Evolutionary conservation across 2,113 vertebrate species (phyloP), one percentile per base, ranked within the genome.

Genomic region (Pipra filicauda): DNA sequence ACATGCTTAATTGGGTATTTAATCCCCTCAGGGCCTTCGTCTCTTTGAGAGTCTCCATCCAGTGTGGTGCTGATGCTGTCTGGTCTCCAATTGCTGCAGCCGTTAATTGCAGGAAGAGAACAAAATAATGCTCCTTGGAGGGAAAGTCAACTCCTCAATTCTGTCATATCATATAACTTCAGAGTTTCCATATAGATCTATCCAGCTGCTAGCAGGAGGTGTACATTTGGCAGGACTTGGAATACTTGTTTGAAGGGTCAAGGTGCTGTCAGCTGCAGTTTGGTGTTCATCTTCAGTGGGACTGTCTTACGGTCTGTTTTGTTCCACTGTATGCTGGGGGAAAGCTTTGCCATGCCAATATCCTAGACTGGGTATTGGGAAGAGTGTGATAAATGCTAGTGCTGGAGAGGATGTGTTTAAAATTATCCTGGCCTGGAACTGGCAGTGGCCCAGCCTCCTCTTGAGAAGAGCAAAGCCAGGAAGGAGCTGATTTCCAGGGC

Each of bases 401-500:
- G 30, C 30, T 72, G 78, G 67, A 79, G 35, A 91, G 66, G 77
- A 70, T 54, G 70, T 89, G 62, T 82, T 94, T 89, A 85, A 94
- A 94, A 88, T 97, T 82, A 76, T 82, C 77, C 75, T 76, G 91
- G 33, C 27, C 30, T 79, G 78, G 82, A 81, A 48, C 81, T 96
- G 96, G 89, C 89, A 82, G 67, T 12, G 2, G 15, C 74, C 85
- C 91, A 95, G 41, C n/a, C 54, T 84, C 16, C 48, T 75, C 83
- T 76, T 92, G 58, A 72, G 93, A 91, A 85, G 33, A 85, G 71
- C 17, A 85, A 79, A 75, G 74, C 37, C 81, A 88, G 41, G 87
- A 95, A 96, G 77, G 69, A 93, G 79, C 57, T 94, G 84, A 85
- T 72, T 96, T 94, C 66, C 77, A 91, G 69, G 84, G 51, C 69